These are phyloP conservation scores for Ceryle rudis DNA, from an alignment of 2,797 vertebrate genomes.

Conservation along the genomic window DNA sequence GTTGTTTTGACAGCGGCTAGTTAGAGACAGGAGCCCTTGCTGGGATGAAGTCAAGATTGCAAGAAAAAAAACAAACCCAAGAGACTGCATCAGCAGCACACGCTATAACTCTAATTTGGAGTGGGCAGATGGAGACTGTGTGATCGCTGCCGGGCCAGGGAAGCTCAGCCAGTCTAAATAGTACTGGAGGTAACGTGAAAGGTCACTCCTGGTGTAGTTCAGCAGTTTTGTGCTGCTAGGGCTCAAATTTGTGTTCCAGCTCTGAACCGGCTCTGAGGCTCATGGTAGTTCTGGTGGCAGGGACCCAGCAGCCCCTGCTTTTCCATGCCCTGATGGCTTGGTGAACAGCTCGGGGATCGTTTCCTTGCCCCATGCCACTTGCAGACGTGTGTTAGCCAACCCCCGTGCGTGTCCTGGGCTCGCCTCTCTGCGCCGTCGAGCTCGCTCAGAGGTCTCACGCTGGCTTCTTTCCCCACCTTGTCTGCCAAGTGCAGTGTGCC, in stretches of 20 bases:
- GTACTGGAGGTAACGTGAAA: neutral
- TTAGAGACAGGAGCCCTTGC: conserved; percentile 80
- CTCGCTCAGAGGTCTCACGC: neutral
- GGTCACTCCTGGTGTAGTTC: conserved; percentile 23
- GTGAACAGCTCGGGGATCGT: neutral
- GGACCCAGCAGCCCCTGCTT: neutral
- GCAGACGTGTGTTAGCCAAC: neutral
- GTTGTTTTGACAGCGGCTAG: conserved; percentile 81
- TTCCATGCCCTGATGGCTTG: neutral
- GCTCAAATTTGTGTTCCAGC: neutral
- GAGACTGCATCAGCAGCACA: conserved; percentile 36
- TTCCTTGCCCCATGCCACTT: neutral
- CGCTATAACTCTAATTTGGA: conserved; percentile 3
- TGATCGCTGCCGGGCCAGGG: conserved; percentile 5
- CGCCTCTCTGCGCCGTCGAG: rapidly evolving
- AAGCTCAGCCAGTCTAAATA: conserved; percentile 57
- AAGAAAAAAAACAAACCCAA: conserved; percentile 46
- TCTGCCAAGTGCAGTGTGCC: neutral
- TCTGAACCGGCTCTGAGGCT: neutral
- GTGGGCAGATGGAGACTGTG: conserved; percentile 16
- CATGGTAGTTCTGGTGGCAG: rapidly evolving
- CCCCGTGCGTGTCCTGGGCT: neutral
- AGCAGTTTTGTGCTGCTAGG: neutral
- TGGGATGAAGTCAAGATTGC: conserved; percentile 62
- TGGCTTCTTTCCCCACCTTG: neutral